Base-by-base conservation (phyloP, 2,797 vertebrate species). In the Apogon hyalosoma region DNA sequence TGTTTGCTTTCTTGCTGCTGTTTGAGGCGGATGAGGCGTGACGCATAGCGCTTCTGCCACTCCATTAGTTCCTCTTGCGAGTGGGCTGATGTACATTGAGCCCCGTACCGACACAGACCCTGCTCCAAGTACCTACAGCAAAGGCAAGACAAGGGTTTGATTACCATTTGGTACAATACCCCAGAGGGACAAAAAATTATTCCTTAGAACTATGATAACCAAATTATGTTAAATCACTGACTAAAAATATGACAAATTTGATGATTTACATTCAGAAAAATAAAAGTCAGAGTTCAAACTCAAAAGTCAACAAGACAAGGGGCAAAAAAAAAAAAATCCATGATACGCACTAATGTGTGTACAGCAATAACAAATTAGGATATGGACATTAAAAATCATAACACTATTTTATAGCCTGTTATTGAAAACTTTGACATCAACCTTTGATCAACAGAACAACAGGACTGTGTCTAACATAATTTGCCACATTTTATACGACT, bases 21-120 rank as follows among this genome's bases (percentile, higher is more conserved):
- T 85, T 99, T 99, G 74, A 99, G 85, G 59, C 95, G 95, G 87
- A 98, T 98, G 90, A 99, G 88, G 73, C 98, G 95, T 33, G 96
- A 98, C n/a, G 98, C 97, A 0, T 99, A 99, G 61, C 98, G 95
- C 55, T 95, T 98, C 91, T 98, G 98, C 98, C 98, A 99, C 84
- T 99, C 98, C 68, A 96, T 96, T 83, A 99, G 93, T 89, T 99
- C 98, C 70, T 98, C 97, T 90, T 97, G 97, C 59, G 98, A 99
- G 94, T 99, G 98, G 84, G 98, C 98, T 45, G 97, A 99, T 45
- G 97, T 99, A 87, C 98, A 99, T 91, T 99, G 98, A 53, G 98
- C 97, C 78, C 98, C 97, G 12, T 99, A 99, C 84, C 97, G 95
- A 91, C 98, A 99, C 79, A 99, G 93, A 47, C 97, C 97, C 92